A percentile compares a stretch with the other conserved stretches of the same genome.
phyloP scores from a whole-genome alignment of 2,888 invertebrate genomes.

The Drosophila sordidula region DNA sequence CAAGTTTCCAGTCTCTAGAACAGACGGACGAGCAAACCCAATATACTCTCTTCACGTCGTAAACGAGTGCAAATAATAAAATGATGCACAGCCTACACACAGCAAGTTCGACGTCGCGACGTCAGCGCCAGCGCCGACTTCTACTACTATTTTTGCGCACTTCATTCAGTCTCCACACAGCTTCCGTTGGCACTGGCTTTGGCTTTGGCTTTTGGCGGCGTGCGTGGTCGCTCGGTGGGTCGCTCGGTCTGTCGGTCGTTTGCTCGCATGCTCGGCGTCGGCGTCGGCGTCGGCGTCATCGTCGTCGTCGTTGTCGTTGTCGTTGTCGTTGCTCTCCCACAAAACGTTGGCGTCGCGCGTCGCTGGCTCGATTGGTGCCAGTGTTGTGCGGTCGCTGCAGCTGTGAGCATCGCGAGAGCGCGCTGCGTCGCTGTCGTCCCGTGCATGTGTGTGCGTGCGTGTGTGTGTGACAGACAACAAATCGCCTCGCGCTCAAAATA shows the following conservation, averaged over 20 bases:
- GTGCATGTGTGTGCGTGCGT: slow-evolving; percentile 26
- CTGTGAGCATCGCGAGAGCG: slow-evolving; percentile 71
- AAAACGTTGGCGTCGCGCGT: slow-evolving; percentile 53
- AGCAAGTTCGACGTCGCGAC: neutral
- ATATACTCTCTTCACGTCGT: too few species aligned
- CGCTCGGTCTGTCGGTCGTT: slow-evolving; percentile 25
- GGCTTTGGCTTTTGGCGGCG: slow-evolving; percentile 43
- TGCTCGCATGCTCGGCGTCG: slow-evolving; percentile 16
- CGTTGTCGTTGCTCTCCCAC: slow-evolving; percentile 45
- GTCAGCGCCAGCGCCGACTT: slow-evolving; percentile 9
- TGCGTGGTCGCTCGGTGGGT: slow-evolving; percentile 45
- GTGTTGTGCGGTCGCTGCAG: slow-evolving; percentile 76
- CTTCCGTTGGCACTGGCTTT: slow-evolving; percentile 62
- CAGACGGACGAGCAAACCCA: too few species aligned
- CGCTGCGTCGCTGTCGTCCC: slow-evolving; percentile 50
- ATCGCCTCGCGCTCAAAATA: slow-evolving; percentile 43
- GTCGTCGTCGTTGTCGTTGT: slow-evolving; percentile 14
- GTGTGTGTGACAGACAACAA: slow-evolving; percentile 52
- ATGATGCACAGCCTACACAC: slow-evolving; percentile 38
- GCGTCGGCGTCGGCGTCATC: slow-evolving; percentile 11
- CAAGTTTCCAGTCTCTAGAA: too few species aligned
- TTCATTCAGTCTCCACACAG: slow-evolving; percentile 68
- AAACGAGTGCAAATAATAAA: neutral
- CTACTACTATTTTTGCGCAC: slow-evolving; percentile 66
- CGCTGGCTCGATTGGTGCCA: slow-evolving; percentile 52